Conservation (phyloP, 2,113 vertebrate genomes). For the Illadopsis cleaveri region DNA sequence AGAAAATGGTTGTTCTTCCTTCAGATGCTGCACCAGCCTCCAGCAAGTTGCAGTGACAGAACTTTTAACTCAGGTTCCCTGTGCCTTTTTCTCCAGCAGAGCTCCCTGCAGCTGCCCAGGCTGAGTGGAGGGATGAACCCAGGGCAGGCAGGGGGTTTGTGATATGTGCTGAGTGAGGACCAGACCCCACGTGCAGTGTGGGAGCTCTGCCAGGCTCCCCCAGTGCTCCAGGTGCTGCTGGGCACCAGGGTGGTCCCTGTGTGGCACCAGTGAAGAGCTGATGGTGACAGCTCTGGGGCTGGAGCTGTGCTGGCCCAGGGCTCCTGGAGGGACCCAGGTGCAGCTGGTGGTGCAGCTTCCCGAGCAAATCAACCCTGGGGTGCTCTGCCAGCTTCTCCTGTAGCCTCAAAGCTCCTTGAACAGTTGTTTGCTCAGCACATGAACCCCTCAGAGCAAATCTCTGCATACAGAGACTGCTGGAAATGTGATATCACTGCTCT, state of each 20-base stretch:
- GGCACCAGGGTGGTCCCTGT: neutral
- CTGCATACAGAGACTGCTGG: neutral
- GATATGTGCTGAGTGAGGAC: neutral
- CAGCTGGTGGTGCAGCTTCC: neutral
- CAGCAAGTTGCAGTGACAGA: neutral
- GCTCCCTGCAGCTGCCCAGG: neutral
- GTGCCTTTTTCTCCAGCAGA: neutral
- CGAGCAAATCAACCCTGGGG: rapidly evolving
- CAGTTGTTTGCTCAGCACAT: neutral
- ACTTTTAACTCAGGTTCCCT: neutral
- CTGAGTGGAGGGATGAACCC: neutral
- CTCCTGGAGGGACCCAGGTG: neutral
- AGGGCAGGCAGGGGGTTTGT: neutral
- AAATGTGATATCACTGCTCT: neutral
- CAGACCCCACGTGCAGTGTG: neutral
- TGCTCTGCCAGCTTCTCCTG: neutral
- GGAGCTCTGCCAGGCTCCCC: neutral
- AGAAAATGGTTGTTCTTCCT: neutral
- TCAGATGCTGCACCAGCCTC: neutral
- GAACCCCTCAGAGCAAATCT: neutral
- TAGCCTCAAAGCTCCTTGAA: neutral
- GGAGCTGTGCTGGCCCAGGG: neutral
- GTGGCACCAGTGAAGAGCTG: neutral
- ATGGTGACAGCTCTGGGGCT: neutral
- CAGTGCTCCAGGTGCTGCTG: neutral